Evolutionary conservation across 35 echinoderm and acorn worm genomes (phyloP), one percentile per base, ranked within the genome.

Genomic region (Apostichopus parvimensis): DNA sequence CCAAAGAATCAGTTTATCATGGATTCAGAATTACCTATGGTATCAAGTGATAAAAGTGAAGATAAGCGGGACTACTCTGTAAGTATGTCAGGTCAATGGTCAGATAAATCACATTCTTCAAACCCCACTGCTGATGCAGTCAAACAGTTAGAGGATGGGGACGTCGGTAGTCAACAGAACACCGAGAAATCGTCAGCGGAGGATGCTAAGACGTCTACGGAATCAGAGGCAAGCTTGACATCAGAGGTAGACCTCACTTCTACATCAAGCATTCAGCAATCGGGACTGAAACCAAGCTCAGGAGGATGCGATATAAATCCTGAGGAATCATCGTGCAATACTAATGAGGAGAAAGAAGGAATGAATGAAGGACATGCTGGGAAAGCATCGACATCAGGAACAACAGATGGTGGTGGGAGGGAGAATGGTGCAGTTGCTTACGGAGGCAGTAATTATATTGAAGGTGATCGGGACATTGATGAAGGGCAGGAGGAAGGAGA

Each of bases 1-100:
- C 97, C 97, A 57, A 73, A 91, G 20, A 91, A 91, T 77, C 24
- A 13, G n/a, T 54, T 72, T 64, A 18, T 21, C 13, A 65, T 87
- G 57, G 85, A 87, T 28, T 4, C 23, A 62, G 61, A 88, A 1
- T 75, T n/a, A 18, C 15, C 12, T n/a, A 75, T 18, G 12, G 58
- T 61, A 12, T 61, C 58, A 18, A 75, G n/a, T 75, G 71, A 75
- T 0, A 75, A 24, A 0, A 1, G 14, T 22, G 22, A 54, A 9
- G 79, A 52, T 6, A 9, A 0, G 22, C 8, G 45, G 45, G 79
- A 82, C 4, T 24, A 24, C 14, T 75, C 17, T 20, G 14, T n/a
- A 5, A 6, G 6, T 22, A 7, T 75, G 15, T 18, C 71, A 0
- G 71, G 71, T 75, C 71, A 75, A 20, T 11, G 15, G 71, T 75